phyloP scores from a whole-genome alignment of 2,113 vertebrate genomes.

The Myrmophylax atrothorax region DNA sequence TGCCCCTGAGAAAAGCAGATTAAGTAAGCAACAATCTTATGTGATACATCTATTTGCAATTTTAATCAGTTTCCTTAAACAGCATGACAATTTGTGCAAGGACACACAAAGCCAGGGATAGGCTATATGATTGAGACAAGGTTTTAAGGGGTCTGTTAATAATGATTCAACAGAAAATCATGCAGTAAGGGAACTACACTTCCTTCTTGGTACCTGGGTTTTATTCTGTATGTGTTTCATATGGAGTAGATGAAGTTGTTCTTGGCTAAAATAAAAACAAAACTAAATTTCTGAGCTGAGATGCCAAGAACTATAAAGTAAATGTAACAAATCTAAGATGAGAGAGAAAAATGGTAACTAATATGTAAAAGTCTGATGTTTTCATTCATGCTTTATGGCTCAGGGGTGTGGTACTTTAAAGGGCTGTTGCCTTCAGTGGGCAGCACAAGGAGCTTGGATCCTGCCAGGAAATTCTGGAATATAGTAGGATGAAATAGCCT shows the following conservation, averaged over 20 bases:
- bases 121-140: background rate
- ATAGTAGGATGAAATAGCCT: background rate
- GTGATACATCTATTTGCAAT: background rate
- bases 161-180: background rate
- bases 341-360: background rate
- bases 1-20: background rate
- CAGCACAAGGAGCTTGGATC: background rate
- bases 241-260: background rate
- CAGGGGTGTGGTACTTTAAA: background rate
- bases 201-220: background rate
- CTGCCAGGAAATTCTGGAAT: background rate
- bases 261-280: background rate
- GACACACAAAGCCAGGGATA: background rate
- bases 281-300: background rate
- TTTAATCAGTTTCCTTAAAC: background rate
- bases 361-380: background rate
- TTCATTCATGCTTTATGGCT: background rate
- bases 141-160: background rate
- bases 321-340: background rate
- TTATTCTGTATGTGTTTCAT: background rate
- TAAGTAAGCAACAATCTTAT: background rate
- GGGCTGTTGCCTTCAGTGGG: background rate
- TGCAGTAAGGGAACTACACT: background rate
- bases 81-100: background rate
- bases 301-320: background rate